Evolutionary conservation across 2,888 invertebrate genomes (phyloP), one percentile per base, ranked within the genome.

Genomic region (Stramonita haemastoma): DNA sequence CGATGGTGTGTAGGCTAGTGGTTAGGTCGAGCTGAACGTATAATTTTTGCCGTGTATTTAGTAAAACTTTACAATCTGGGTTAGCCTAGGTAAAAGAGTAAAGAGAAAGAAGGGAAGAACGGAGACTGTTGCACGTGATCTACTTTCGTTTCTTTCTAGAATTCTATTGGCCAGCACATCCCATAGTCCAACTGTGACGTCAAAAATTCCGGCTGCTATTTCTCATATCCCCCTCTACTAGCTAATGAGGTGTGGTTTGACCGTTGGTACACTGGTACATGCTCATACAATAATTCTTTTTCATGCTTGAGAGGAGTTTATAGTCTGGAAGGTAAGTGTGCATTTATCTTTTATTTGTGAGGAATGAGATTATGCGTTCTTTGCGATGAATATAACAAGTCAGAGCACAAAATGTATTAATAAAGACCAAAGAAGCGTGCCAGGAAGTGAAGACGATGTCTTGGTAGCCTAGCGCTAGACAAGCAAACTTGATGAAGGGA

Each of bases 171-270:
- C 87, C 22, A 73, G 17, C 19, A 19, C 46, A n/a, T 88, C 90
- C 91, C 90, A 90, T 57, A 87, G 89, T 89, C 57, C 91, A 87
- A 81, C 70, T 81, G 90, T 90, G 91, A 91, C 90, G 90, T 91
- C 87, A 87, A 46, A 36, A 89, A 89, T 87, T 90, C 89, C 89
- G 89, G 89, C 79, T 57, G 88, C 88, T 91, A 93, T 92, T 93
- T 92, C 90, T 90, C 87, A 88, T 91, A 93, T 90, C 94, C 93
- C 94, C 93, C 94, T 94, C 93, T 93, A 92, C 91, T 88, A 57
- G 89, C 90, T 90, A 93, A 93, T 94, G 94, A 94, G 94, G 94
- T 94, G 94, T 94, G 94, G 94, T 93, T 93, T 90, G 90, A 91
- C 92, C 92, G 90, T 92, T 93, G 93, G 91, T 91, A 90, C 87